Base-by-base conservation (phyloP, 2,888 invertebrate species). In the Tinea pellionella region DNA sequence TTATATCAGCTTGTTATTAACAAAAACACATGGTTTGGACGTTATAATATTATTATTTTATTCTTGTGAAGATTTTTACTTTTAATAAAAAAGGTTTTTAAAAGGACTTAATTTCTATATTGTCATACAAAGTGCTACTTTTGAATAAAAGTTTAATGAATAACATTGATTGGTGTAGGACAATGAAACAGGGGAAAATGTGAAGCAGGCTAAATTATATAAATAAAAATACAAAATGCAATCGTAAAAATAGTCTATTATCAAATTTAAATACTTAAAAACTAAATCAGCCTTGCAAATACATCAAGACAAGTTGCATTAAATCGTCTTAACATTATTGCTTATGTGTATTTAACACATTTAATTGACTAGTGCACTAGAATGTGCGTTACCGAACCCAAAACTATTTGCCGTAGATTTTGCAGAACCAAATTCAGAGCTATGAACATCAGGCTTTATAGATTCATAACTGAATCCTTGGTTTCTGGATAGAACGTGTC, bases 251-350 rank as follows among this genome's bases (percentile, higher is more conserved):
- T 37, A 37, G 9, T 37, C n/a, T 18, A 59, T 37, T 59, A n/a
- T 57, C 7, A 13, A 29, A 57, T 32, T n/a, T 58, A 58, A 59
- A 59, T 59, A 42, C 18, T 41, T 59, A 42, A 59, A 16, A 19
- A 15, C 42, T 59, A 59, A 12, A 59, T 59, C 42, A 42, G 19
- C 12, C 37, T 59, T 61, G 80, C 84, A 83, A 84, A 71, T 71
- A 84, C 83, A 82, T 62, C 75, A 80, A 81, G 86, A 86, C 82
- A 86, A 86, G 82, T 78, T 65, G 65, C 67, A n/a, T n/a, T n/a
- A 68, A 71, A 84, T 86, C 86, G 79, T 85, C 86, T 80, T 83
- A 73, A 71, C 75, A 77, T 84, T 69, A 68, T 79, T 82, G 85
- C 80, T 70, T 61, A 62, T 37, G 11, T 37, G 12, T n/a, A 53